A percentile compares a stretch with the other conserved stretches of the same genome.
Conservation (phyloP, 2,888 invertebrate species). For the Campopleginae sp. region DNA sequence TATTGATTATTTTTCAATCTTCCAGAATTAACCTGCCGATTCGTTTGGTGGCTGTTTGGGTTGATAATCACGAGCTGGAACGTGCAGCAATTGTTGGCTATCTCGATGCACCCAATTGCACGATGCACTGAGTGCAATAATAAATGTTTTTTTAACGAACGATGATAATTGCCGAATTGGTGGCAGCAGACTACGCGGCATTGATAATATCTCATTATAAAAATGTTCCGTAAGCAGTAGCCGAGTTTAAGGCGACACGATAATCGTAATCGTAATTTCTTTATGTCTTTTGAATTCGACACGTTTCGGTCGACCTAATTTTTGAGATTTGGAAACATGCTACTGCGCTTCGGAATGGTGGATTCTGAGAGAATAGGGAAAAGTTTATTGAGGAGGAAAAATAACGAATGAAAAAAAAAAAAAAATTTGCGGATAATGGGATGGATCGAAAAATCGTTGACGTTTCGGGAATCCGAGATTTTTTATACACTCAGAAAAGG, state of each 20-base stretch:
- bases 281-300: neutral
- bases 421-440: no score
- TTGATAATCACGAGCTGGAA: neutral
- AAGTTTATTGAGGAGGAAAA: no score
- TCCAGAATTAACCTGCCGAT: neutral
- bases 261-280: neutral
- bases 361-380: no score
- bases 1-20: neutral
- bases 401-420: no score
- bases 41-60: neutral
- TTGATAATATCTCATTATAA: neutral
- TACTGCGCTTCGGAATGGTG: neutral
- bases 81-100: neutral
- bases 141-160: neutral
- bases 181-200: neutral
- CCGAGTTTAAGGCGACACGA: neutral
- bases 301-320: slow-evolving; percentile 4
- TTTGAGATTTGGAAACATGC: neutral
- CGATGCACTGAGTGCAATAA: neutral
- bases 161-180: neutral
- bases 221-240: neutral
- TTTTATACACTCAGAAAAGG: neutral
- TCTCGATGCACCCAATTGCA: neutral
- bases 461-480: neutral
- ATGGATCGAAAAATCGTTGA: neutral